Conservation (phyloP, 2,888 invertebrate species). For the Stenotaenia linearis region DNA sequence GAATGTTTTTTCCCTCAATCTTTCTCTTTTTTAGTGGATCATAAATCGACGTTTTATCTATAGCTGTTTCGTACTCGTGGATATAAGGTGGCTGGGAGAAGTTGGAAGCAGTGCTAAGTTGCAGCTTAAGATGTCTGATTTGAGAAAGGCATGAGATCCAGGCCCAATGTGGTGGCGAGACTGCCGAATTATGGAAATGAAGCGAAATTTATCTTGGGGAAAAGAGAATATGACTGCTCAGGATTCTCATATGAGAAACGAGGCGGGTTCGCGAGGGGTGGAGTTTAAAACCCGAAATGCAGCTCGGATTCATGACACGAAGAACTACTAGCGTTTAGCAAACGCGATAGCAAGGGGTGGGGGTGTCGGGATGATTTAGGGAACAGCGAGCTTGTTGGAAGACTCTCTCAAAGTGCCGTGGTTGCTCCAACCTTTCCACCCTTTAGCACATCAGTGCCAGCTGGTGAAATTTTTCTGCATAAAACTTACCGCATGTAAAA, state of each 20-base stretch:
- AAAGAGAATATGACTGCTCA: slow-evolving; percentile 24
- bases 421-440: slow-evolving; percentile 17
- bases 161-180: slow-evolving; percentile 16
- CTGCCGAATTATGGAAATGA: slow-evolving; percentile 23
- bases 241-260: slow-evolving; percentile 24
- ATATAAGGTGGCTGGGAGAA: neutral
- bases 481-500: neutral
- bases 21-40: neutral
- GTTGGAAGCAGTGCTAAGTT: neutral
- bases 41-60: neutral
- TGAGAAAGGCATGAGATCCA: neutral
- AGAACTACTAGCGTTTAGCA: slow-evolving; percentile 18
- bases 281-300: neutral
- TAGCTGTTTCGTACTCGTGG: neutral
- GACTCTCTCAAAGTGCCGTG: slow-evolving; percentile 19
- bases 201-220: slow-evolving; percentile 26
- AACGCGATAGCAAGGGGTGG: neutral
- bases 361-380: slow-evolving; percentile 12
- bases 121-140: slow-evolving; percentile 3
- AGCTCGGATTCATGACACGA: slow-evolving; percentile 24
- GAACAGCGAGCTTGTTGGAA: slow-evolving; percentile 10
- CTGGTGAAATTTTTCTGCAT: slow-evolving; percentile 21
- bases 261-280: neutral
- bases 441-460: slow-evolving; percentile 24
- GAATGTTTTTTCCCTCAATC: neutral